These are phyloP conservation scores for Pseudobourletiella spinata DNA, from an alignment of 1,140 invertebrate genomes.

Conservation along the genomic window DNA sequence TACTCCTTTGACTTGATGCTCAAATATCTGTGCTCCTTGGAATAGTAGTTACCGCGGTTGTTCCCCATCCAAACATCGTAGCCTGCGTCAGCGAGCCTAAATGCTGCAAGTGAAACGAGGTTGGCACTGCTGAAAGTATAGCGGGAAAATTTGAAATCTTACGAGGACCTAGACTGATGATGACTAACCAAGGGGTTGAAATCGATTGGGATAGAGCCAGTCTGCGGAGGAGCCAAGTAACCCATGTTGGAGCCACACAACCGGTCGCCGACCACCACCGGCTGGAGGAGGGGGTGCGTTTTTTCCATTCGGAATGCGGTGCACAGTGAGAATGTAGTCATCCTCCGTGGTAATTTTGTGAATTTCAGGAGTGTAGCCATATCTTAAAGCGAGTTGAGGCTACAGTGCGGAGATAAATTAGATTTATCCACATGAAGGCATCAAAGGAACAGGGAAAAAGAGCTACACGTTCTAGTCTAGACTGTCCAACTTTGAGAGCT, in stretches of 20 bases:
- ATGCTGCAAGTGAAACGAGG: constrained; percentile 47
- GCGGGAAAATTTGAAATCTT: neutral
- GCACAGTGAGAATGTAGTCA: constrained; percentile 39
- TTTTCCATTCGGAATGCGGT: constrained; percentile 41
- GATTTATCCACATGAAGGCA: neutral
- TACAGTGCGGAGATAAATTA: neutral
- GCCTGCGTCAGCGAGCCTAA: no score
- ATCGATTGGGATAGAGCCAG: constrained; percentile 54
- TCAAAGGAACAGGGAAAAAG: neutral
- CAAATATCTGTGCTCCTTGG: neutral
- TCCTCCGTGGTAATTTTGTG: no score
- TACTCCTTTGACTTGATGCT: neutral
- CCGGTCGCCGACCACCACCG: constrained; percentile 43
- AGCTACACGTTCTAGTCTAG: no score
- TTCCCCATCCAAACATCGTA: no score
- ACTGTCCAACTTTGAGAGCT: neutral
- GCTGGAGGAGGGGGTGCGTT: constrained; percentile 31
- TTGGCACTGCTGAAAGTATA: constrained; percentile 38
- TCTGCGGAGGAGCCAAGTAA: constrained; percentile 55
- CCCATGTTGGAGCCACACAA: constrained; percentile 59
- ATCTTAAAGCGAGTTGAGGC: neutral
- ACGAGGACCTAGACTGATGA: neutral
- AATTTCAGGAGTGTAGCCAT: no score
- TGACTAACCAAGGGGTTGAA: constrained; percentile 43
- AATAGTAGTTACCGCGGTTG: no score